Conservation (phyloP, 2,797 vertebrate species). For the Selene dorsalis region DNA sequence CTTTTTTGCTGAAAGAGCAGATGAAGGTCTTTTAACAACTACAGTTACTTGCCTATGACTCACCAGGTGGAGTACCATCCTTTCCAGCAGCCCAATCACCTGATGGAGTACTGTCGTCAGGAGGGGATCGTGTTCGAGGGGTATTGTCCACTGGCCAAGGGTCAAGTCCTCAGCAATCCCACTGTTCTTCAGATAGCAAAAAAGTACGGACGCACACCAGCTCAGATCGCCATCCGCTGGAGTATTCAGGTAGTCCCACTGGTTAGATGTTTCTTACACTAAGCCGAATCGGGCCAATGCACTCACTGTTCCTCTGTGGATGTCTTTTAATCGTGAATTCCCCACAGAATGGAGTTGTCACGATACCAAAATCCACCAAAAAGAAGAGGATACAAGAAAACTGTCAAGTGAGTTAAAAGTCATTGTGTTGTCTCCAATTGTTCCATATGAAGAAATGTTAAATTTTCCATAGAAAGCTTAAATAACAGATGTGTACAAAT, state of each 20-base stretch:
- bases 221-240: conserved; percentile 86
- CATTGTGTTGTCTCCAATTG: not conserved
- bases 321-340: not conserved
- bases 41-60: not conserved
- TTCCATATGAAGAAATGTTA: not conserved
- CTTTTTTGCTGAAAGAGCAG: not conserved
- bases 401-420: conserved; percentile 80
- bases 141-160: conserved; percentile 86
- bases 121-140: conserved; percentile 86
- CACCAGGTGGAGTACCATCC: conserved; percentile 86
- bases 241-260: conserved; percentile 80
- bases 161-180: conserved; percentile 80
- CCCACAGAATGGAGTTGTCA: conserved; percentile 86
- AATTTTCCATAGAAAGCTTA: not conserved
- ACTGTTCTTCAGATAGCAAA: conserved; percentile 78
- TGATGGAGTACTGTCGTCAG: conserved; percentile 82
- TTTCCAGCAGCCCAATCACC: conserved; percentile 84
- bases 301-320: not conserved
- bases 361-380: conserved; percentile 88
- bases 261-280: not conserved
- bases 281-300: not conserved
- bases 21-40: not conserved
- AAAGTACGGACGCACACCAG: conserved; percentile 81
- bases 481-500: not conserved
- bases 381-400: conserved; percentile 85